These are phyloP conservation scores for Spodoptera picta DNA, from an alignment of 2,888 invertebrate genomes.

Conservation along the genomic window DNA sequence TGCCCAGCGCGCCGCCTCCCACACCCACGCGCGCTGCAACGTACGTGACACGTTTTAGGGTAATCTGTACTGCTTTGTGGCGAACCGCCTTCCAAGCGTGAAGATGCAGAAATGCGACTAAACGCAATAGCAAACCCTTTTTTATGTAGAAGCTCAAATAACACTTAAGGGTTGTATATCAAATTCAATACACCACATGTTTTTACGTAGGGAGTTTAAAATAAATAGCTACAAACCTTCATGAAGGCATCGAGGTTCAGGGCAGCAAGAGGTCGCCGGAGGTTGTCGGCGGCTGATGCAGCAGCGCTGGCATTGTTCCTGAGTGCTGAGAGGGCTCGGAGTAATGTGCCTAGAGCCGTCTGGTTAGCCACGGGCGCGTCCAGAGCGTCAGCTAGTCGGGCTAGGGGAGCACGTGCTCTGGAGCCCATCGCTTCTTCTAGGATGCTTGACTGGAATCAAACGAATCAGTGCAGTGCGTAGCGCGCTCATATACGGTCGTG, in stretches of 20 bases:
- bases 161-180: too few relatives aligned
- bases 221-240: constrained; percentile 68
- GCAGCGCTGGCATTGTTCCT: constrained; percentile 93
- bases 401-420: constrained; percentile 91
- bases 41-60: too few relatives aligned
- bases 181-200: too few relatives aligned
- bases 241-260: constrained; percentile 90
- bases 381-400: constrained; percentile 92
- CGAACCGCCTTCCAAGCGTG: too few relatives aligned
- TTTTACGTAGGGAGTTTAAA: too few relatives aligned
- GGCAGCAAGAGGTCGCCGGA: constrained; percentile 91
- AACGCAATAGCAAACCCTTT: too few relatives aligned
- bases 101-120: too few relatives aligned
- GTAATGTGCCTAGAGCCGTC: constrained; percentile 92
- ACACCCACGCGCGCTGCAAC: constrained; percentile 90
- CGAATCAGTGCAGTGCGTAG: too few relatives aligned
- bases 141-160: too few relatives aligned
- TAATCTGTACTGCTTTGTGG: too few relatives aligned
- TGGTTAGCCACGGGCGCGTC: constrained; percentile 94
- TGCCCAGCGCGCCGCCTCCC: constrained; percentile 95
- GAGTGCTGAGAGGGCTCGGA: constrained; percentile 91
- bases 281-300: constrained; percentile 92
- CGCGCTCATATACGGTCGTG: too few relatives aligned
- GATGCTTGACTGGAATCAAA: constrained; percentile 90
- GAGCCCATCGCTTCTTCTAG: constrained; percentile 92